Conservation (phyloP, 2,888 invertebrate species). For the Caenorhabditis sulstoni region DNA sequence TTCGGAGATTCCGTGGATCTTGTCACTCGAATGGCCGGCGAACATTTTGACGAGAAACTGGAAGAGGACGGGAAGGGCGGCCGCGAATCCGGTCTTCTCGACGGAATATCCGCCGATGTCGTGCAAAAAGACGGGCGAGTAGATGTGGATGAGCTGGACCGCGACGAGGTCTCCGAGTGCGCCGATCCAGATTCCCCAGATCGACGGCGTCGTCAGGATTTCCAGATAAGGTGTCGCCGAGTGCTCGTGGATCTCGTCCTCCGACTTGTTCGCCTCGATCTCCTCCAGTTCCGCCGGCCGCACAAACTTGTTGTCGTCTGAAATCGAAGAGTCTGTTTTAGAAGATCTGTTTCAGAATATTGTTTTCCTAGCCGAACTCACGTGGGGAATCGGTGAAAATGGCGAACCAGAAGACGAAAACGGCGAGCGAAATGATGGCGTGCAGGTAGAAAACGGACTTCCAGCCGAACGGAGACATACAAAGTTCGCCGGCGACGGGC, state of each 20-base stretch:
- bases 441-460: slow-evolving; percentile 78
- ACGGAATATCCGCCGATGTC: slow-evolving; percentile 75
- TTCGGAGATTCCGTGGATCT: slow-evolving; percentile 72
- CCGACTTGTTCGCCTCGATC: slow-evolving; percentile 61
- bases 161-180: slow-evolving; percentile 79
- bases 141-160: slow-evolving; percentile 75
- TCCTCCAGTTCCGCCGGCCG: slow-evolving; percentile 38
- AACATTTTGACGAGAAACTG: slow-evolving; percentile 78
- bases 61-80: slow-evolving; percentile 77
- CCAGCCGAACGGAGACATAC: slow-evolving; percentile 75
- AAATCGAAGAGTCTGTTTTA: background rate
- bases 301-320: slow-evolving; percentile 56
- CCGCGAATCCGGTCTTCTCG: slow-evolving; percentile 78
- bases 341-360: too few species aligned
- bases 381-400: slow-evolving; percentile 67
- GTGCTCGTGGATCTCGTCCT: slow-evolving; percentile 23
- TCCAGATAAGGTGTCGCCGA: slow-evolving; percentile 72
- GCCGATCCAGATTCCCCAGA: slow-evolving; percentile 79
- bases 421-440: slow-evolving; percentile 67
- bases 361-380: slow-evolving; percentile 13
- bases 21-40: slow-evolving; percentile 78
- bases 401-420: slow-evolving; percentile 69
- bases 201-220: slow-evolving; percentile 74
- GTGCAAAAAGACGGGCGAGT: slow-evolving; percentile 68
- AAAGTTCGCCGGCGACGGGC: slow-evolving; percentile 73